Evolutionary conservation across 2,888 invertebrate species (phyloP), one percentile per base, ranked within the genome.

Genomic region (Leptopilina syphax): DNA sequence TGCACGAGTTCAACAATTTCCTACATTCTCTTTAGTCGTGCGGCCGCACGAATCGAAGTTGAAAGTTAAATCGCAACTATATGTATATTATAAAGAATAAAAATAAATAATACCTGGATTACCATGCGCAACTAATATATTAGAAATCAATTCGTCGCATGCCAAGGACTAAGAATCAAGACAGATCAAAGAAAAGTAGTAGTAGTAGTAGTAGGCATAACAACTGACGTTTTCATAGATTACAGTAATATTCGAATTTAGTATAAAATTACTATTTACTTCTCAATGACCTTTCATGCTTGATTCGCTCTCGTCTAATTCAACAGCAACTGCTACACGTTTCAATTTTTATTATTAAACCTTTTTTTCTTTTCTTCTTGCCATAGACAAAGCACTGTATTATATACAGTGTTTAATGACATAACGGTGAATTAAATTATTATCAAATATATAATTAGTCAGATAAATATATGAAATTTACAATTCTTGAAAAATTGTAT

Each of bases 21-120:
- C 73, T 73, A 73, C 73, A 73, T 73, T 73, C 73, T 73, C 73
- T 73, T 73, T 73, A 73, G 57, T 73, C 73, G 57, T 73, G 73
- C 73, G 73, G 73, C 57, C 41, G 24, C 63, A 57, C 73, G 57
- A 73, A 73, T 73, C 57, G 73, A 73, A 57, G 73, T 57, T 73
- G 57, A 73, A 73, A 73, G 73, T 73, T 57, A 73, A 73, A 57
- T 73, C 73, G 57, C 41, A 73, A 34, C 57, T 57, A 27, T 50
- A 50, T 50, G 12, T 50, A 50, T 50, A 50, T 34, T 34, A 34
- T 34, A 8, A 44, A 57, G 57, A 57, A 70, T 70, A 70, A 73
- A 73, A 73, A 73, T 73, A 57, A 57, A 73, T 73, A 73, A 73
- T 57, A 57, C 73, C 57, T n/a, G 73, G 34, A 73, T 57, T 57